Base-by-base conservation (phyloP, 2,888 invertebrate species). In the Spialia ferax region DNA sequence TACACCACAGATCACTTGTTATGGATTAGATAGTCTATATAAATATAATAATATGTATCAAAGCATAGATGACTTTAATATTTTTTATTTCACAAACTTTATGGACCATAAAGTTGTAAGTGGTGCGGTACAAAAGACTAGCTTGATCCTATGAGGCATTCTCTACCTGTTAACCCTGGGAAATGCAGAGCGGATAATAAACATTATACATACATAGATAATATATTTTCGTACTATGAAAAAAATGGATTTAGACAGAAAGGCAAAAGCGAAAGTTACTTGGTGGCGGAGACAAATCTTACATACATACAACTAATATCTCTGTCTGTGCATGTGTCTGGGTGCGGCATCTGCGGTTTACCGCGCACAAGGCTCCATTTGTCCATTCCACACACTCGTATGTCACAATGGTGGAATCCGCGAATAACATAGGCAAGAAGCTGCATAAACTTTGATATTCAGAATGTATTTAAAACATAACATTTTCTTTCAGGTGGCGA, bases 401-500 rank as follows among this genome's bases (percentile, higher is more conserved):
- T 50, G 59, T 65, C 50, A 59, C 38, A 50, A 52, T 52, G 59
- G 52, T 20, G 59, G 59, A 52, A 65, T 20, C 65, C 42, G 54
- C n/a, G 42, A 54, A 18, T 66, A 60, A 60, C 15, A 22, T 5
- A 11, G 32, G 15, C 13, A 23, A 8, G 29, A 23, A 54, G 15
- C 38, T 18, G 54, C 54, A 63, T 63, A 63, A 63, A 54, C 52
- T 23, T 18, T 62, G 38, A 62, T 60, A 32, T 60, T 54, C 1
- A 3, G 10, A 8, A 20, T 22, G 6, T 15, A 42, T 15, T 13
- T 54, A 42, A 60, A 54, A 60, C 18, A 23, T 65, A 55, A 45
- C 23, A 38, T 52, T 70, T 64, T 66, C 75, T 83, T 77, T 67
- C 80, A 92, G 92, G 91, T 91, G 32, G 88, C 89, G 52, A 84